Conservation (phyloP, 1,140 invertebrate species). For the Acromyrmex heyeri region DNA sequence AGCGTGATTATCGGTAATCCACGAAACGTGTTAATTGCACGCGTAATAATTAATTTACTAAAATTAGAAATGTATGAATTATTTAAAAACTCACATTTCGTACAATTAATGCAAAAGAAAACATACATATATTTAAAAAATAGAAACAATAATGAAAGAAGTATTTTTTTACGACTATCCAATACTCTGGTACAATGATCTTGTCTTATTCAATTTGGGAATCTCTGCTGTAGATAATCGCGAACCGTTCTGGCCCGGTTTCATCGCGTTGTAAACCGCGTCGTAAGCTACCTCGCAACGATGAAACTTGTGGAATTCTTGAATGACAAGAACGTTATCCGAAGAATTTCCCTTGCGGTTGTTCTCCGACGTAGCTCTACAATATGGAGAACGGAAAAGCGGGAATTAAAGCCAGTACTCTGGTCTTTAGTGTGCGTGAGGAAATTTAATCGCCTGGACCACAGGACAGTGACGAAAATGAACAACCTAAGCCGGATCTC, state of each 20-base stretch:
- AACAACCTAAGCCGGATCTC: not conserved
- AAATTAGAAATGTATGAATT: not conserved
- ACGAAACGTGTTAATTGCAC: not conserved
- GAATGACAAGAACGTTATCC: constrained; percentile 44
- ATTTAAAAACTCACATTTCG: not conserved
- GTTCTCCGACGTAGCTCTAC: not conserved
- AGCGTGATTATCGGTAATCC: no score
- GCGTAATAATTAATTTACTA: not conserved
- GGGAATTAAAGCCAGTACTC: constrained; percentile 4
- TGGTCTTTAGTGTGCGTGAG: not conserved
- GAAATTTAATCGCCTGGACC: not conserved
- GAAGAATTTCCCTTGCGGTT: constrained; percentile 64
- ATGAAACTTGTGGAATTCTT: constrained; percentile 42
- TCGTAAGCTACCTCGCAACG: not conserved
- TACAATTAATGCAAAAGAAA: not conserved
- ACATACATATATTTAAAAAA: not conserved
- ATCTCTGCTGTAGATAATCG: constrained; percentile 27
- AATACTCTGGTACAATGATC: not conserved
- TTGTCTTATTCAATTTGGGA: constrained; percentile 14
- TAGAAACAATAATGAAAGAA: not conserved
- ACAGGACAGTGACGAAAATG: constrained; percentile 3
- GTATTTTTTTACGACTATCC: not conserved
- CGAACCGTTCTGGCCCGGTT: constrained; percentile 41
- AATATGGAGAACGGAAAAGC: constrained; percentile 33
- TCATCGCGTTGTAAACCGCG: not conserved